A percentile compares a stretch with the other conserved stretches of the same genome.
Conservation (phyloP, 1,140 invertebrate genomes). For the Bombus turneri region DNA sequence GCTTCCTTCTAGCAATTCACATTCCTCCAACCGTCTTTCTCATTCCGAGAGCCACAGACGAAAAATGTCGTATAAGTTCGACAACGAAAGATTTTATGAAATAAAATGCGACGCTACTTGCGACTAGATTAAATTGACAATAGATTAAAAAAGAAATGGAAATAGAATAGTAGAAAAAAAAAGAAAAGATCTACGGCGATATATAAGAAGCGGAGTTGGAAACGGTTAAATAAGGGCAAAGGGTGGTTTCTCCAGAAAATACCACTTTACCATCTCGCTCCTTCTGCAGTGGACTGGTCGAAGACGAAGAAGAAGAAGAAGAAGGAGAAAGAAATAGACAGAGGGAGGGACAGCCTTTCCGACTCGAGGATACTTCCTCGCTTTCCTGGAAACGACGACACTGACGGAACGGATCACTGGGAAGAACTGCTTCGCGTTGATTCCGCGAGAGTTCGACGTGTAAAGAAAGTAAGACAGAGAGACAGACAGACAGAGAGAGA, state of each 20-base stretch:
- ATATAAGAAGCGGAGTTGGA: background rate
- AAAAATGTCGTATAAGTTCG: too few species aligned
- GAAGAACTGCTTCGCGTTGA: slow-evolving; percentile 57
- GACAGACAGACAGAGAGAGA: slow-evolving; percentile 54
- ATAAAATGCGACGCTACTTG: background rate
- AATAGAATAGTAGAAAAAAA: too few species aligned
- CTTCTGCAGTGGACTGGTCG: background rate
- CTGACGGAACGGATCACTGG: slow-evolving; percentile 75
- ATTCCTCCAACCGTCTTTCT: too few species aligned
- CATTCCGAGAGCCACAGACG: too few species aligned
- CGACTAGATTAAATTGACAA: background rate
- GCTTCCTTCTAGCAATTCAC: background rate
- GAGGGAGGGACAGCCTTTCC: slow-evolving; percentile 24
- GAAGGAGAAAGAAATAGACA: slow-evolving; percentile 17
- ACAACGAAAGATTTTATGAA: too few species aligned
- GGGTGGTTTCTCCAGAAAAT: background rate
- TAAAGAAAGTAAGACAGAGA: slow-evolving; percentile 54
- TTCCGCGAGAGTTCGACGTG: slow-evolving; percentile 42
- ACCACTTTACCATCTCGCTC: slow-evolving; percentile 22
- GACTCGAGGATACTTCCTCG: slow-evolving; percentile 38
- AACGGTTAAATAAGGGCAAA: background rate
- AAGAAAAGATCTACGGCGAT: background rate
- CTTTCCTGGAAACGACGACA: slow-evolving; percentile 60
- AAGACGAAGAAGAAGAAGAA: slow-evolving; percentile 1
- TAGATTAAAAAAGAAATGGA: too few species aligned